Conservation (phyloP, 1,140 invertebrate genomes). For the Paramacrobiotus metropolitanus region DNA sequence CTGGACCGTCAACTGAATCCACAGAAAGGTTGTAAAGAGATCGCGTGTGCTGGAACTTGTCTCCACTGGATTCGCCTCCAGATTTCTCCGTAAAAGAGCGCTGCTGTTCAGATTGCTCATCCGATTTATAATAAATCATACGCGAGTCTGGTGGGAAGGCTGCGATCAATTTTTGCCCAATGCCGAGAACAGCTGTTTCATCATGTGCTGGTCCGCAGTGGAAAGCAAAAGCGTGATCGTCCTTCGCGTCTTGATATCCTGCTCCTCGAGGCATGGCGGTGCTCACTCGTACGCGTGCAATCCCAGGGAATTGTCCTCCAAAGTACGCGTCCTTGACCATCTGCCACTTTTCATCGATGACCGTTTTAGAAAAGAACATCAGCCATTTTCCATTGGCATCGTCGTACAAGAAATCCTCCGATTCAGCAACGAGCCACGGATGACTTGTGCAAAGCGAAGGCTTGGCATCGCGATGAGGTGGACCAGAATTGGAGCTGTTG, state of each 20-base stretch:
- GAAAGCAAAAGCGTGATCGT: not conserved
- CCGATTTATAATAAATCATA: not conserved
- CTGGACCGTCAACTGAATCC: too few relatives aligned
- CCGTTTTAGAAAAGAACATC: not conserved
- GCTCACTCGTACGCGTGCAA: not conserved
- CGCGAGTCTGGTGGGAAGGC: not conserved
- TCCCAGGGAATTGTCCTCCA: not conserved
- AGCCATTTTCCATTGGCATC: constrained; percentile 1
- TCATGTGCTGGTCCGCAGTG: not conserved
- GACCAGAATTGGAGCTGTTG: too few relatives aligned
- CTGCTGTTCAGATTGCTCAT: not conserved
- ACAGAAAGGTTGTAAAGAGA: too few relatives aligned
- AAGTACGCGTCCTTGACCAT: not conserved
- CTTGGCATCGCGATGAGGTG: not conserved
- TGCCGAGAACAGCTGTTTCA: not conserved
- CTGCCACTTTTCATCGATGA: not conserved
- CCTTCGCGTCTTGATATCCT: not conserved
- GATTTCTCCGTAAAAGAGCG: not conserved
- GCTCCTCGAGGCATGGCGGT: not conserved
- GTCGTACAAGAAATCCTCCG: not conserved
- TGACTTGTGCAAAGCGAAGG: not conserved
- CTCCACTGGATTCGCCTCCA: not conserved
- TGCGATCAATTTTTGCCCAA: not conserved
- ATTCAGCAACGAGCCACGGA: not conserved
- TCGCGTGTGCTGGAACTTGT: too few relatives aligned